phyloP scores from a whole-genome alignment of 1,140 invertebrate genomes.

The Drosophila baimaii region DNA sequence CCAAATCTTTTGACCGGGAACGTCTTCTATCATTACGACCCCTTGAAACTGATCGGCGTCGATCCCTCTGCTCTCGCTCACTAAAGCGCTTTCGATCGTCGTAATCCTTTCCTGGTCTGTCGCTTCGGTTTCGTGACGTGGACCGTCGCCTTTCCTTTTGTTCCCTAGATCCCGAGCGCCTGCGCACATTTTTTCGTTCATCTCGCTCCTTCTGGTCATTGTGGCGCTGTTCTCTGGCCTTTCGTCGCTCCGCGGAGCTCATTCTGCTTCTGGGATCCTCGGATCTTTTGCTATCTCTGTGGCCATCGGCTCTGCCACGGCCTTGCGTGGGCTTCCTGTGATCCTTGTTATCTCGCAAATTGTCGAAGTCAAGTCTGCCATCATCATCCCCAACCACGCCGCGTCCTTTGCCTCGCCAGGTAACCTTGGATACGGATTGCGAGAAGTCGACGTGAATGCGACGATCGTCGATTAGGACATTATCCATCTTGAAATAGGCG shows the following conservation, averaged over 20 bases:
- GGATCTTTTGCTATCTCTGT: conserved; percentile 1
- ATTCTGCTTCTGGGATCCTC: conserved; percentile 35
- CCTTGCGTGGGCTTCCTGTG: conserved; percentile 20
- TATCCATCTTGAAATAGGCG: conserved; percentile 99
- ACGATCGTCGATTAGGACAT: conserved; percentile 99
- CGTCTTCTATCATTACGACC: conserved; percentile 14
- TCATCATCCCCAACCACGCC: conserved; percentile 85
- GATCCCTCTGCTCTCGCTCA: conserved; percentile 15
- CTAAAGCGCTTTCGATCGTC: conserved; percentile 8
- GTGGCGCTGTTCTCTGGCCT: conserved; percentile 62
- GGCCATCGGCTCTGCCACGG: background rate
- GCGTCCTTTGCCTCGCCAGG: conserved; percentile 93
- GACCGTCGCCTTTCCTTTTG: conserved; percentile 18
- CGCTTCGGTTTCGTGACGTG: conserved; percentile 31
- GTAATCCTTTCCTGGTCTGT: background rate
- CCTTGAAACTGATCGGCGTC: conserved; percentile 14
- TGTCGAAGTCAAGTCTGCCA: conserved; percentile 70
- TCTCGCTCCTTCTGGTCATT: conserved; percentile 46
- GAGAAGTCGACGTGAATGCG: conserved; percentile 99
- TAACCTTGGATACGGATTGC: conserved; percentile 97
- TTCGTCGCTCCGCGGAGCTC: conserved; percentile 54
- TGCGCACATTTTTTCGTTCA: conserved; percentile 2
- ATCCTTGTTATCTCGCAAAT: conserved; percentile 55
- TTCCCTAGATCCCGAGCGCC: conserved; percentile 34
- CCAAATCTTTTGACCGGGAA: conserved; percentile 13